Evolutionary conservation across 2,113 vertebrate species (phyloP).

Genomic region (Nibea coibor): DNA sequence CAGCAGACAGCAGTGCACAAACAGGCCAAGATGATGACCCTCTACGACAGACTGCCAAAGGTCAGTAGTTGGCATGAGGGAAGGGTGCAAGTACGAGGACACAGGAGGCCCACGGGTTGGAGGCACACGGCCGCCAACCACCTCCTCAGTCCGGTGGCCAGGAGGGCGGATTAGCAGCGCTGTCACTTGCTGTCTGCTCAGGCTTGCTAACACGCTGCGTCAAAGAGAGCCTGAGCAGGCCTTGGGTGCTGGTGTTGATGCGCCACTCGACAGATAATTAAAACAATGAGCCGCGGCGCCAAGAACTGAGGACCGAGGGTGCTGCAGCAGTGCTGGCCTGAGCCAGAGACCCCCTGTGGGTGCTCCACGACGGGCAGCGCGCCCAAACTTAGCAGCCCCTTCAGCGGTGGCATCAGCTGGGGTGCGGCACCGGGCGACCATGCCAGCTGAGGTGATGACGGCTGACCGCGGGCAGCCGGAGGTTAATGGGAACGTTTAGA

Average conservation of each 20-base stretch:
- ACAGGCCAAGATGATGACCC: conserved; percentile 41
- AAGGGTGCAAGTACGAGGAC: neutral
- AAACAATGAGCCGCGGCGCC: conserved; percentile 74
- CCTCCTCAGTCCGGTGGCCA: conserved; percentile 29
- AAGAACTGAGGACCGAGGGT: conserved; percentile 12
- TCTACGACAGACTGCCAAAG: conserved; percentile 69
- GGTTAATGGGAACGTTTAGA: conserved; percentile 83
- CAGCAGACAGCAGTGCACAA: neutral
- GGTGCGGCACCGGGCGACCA: conserved; percentile 25
- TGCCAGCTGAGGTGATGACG: conserved; percentile 76
- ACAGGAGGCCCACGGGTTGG: conserved; percentile 40
- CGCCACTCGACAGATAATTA: conserved; percentile 74
- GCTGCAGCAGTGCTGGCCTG: neutral
- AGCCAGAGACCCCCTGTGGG: conserved; percentile 21
- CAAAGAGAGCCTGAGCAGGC: conserved; percentile 27
- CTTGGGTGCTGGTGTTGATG: conserved; percentile 64
- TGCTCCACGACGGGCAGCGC: conserved; percentile 6
- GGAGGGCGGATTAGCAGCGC: conserved; percentile 57
- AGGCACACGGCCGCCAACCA: conserved; percentile 79
- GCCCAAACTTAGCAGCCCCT: conserved; percentile 75
- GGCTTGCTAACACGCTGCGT: conserved; percentile 40
- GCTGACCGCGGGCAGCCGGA: conserved; percentile 60
- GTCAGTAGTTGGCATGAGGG: conserved; percentile 39
- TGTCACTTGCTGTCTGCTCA: conserved; percentile 60
- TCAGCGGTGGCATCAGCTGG: conserved; percentile 68